Base-by-base conservation (phyloP, 2,113 vertebrate species). In the Stomatorhinus ivindoensis region DNA sequence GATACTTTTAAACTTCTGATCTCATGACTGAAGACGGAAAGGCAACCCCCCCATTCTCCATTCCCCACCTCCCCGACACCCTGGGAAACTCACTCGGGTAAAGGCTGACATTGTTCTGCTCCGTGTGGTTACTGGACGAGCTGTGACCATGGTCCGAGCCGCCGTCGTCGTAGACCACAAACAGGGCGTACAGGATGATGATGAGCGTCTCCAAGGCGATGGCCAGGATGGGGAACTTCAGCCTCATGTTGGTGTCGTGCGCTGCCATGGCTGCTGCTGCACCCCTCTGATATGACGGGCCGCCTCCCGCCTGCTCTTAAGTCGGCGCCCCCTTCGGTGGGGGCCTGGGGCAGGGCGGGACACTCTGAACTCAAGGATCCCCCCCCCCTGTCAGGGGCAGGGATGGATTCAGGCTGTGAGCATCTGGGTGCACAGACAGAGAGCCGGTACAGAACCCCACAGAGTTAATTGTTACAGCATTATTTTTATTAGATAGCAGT, bases 11-110 rank as follows among this genome's bases (percentile, higher is more conserved):
- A 27, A 69, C 61, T 69, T 69, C 31, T 19, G 11, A 5, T 55
- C 86, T 46, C n/a, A n/a, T 85, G 42, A 31, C 15, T 53, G 61
- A 48, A 11, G 9, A 17, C 4, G 2, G 35, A 39, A 42, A 39
- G 73, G 55, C 31, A 39, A n/a, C 42, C 21, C 39, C 76, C 39
- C 82, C 39, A 3, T 7, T 7, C 39, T 39, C 31, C 39, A 82
- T 13, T 39, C 21, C 17, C 82, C 7, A 2, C 39, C 44, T 11
- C 42, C 42, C 82, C 42, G 1, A 19, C 8, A n/a, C 44, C 44
- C n/a, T 88, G 27, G 58, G 50, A 47, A 94, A 97, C 98, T 98
- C 95, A 99, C 98, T 46, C 90, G 97, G 96, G 86, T 99, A 98
- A n/a, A 96, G 94, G 0, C 84, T 31, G 93, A 96, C 89, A 5